Conservation (phyloP, 1,140 invertebrate species). For the Melanaphis sacchari region DNA sequence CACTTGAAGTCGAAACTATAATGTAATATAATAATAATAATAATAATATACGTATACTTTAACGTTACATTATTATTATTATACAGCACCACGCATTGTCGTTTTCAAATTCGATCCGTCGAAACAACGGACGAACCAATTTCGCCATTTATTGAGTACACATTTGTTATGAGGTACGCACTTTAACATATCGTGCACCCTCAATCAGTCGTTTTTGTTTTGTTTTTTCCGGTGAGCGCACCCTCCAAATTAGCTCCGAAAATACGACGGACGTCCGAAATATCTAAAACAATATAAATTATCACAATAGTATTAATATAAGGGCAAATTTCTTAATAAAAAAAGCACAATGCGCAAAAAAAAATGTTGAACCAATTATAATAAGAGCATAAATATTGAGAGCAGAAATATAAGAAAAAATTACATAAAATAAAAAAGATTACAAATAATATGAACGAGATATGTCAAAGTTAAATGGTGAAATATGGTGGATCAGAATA, state of each 20-base stretch:
- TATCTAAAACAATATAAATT: not conserved
- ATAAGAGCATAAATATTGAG: not conserved
- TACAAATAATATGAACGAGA: not conserved
- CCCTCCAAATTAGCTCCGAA: conserved; percentile 2
- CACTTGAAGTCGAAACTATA: conserved; percentile 7
- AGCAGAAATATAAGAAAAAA: not conserved
- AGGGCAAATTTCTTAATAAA: not conserved
- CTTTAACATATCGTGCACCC: not conserved
- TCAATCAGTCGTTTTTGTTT: not conserved
- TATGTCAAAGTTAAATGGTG: no score
- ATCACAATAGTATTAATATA: not conserved
- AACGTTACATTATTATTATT: not conserved
- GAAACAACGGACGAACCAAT: not conserved
- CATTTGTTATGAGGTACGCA: not conserved
- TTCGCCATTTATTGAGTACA: not conserved
- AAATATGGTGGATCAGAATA: no score
- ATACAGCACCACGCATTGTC: not conserved
- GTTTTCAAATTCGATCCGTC: not conserved
- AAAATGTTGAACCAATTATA: no score
- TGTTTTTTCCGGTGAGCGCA: not conserved
- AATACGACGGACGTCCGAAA: not conserved
- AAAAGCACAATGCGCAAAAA: not conserved
- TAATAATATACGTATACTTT: not conserved
- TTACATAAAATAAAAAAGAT: not conserved
- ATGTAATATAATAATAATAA: not conserved